Base-by-base conservation (phyloP, 1,140 invertebrate genomes). In the Prorops nasuta region DNA sequence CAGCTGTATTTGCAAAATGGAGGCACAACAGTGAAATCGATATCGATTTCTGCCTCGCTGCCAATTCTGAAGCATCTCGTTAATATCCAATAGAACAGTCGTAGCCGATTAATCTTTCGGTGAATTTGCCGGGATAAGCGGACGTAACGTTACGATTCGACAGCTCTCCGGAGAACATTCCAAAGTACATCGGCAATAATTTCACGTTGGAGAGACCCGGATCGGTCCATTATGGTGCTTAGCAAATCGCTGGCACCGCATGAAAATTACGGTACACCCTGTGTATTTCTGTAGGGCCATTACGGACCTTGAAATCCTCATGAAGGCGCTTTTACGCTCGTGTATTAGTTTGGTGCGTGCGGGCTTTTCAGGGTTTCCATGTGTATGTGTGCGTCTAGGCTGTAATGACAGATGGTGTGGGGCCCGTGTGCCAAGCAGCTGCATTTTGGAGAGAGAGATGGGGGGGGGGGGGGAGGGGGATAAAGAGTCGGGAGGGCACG, bases 371-470 rank as follows among this genome's bases (percentile, higher is more conserved):
- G 24, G 6, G 24, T 6, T 31, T 3, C n/a, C 37, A 21, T n/a
- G 43, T 31, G 37, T 44, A 44, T 14, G 39, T 60, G 51, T 47
- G 44, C 49, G 44, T 43, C 35, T 51, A 47, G 42, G 18, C 49
- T 51, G 20, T 59, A 56, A 61, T 60, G 46, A 46, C 58, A 61
- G 58, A 61, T 61, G 58, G 58, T 46, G 8, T 31, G 45, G 44
- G 56, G 39, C 31, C 45, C 50, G 32, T 44, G 43, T 48, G 57
- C 20, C 34, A 35, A 41, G 39, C 57, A 61, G 58, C 57, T 61
- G 57, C 58, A 44, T 3, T 20, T 19, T 20, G 31, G 44, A 19
- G 38, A 46, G 24, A 22, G n/a, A 14, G 1, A 21, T 2, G 36
- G 45, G 41, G 19, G 21, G 40, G 22, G 28, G 16, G 17, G 16